These are phyloP conservation scores for Eucera pruinosa DNA, from an alignment of 2,888 invertebrate genomes.

Conservation along the genomic window DNA sequence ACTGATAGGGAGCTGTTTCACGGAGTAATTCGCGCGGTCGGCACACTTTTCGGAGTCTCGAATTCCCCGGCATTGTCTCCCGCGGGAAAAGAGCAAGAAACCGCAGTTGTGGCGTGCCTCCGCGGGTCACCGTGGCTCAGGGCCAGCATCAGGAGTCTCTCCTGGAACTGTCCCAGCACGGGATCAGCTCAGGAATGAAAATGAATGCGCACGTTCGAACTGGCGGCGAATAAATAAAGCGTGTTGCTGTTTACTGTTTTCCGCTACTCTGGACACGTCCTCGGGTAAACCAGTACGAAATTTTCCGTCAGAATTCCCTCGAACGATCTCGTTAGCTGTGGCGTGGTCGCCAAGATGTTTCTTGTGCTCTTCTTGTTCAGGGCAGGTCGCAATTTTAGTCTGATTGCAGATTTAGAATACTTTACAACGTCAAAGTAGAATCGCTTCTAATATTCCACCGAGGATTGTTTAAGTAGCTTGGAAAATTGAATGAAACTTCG, in stretches of 20 bases:
- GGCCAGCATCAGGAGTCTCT: conserved; percentile 58
- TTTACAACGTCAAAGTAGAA: no score
- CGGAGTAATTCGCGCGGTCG: conserved; percentile 54
- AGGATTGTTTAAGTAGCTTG: neutral
- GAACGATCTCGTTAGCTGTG: conserved; percentile 26
- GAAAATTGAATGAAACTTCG: neutral
- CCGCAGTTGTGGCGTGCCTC: conserved; percentile 57
- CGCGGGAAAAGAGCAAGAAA: conserved; percentile 64
- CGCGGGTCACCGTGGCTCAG: conserved; percentile 60
- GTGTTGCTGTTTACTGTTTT: conserved; percentile 53
- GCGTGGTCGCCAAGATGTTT: neutral
- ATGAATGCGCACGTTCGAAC: conserved; percentile 52
- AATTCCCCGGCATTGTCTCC: conserved; percentile 52
- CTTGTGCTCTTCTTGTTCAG: no score
- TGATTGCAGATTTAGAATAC: neutral
- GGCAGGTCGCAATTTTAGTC: no score
- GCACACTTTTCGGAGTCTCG: conserved; percentile 41
- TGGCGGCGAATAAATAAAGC: conserved; percentile 52
- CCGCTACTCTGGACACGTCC: conserved; percentile 11
- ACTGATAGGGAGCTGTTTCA: conserved; percentile 50
- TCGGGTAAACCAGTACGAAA: conserved; percentile 12
- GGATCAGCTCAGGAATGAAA: conserved; percentile 57
- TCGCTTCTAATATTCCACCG: no score
- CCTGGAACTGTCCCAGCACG: conserved; percentile 61
- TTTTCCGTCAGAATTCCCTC: conserved; percentile 38